Base-by-base conservation (phyloP, 2,888 invertebrate species). In the Hedychridium roseum region DNA sequence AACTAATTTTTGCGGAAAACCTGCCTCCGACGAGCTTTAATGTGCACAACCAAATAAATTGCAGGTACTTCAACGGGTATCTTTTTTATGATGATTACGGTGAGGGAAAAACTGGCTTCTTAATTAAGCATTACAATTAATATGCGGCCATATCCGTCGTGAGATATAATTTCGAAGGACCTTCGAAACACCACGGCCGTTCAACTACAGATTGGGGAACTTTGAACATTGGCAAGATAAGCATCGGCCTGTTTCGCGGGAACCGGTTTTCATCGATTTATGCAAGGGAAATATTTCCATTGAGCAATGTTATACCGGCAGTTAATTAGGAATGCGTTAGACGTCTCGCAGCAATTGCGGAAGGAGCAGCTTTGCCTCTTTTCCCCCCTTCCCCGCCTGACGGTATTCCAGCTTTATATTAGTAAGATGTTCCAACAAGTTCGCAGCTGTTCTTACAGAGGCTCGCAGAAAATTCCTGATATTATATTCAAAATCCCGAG, bases 401-500 rank as follows among this genome's bases (percentile, higher is more conserved):
- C n/a, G n/a, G n/a, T 32, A 14, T 27, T 37, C 31, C 40, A 37
- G 49, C 41, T 51, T 32, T 46, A 45, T 27, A 46, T 51, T 28
- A 28, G 39, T 34, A 47, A 38, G 47, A 40, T 43, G 18, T 34
- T 18, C 31, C 30, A 52, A 56, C 49, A 45, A 42, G 41, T 41
- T 57, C 47, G 36, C 45, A 42, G 50, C 47, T 56, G 62, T 45
- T 50, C 42, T 35, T 38, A 48, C 57, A 51, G 37, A 20, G 34
- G 41, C 32, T 31, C 40, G 40, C 45, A 43, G 59, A 64, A 62
- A 60, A 66, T 62, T 62, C 45, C 47, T 49, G 56, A 55, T 64
- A 57, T 64, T 57, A 66, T 62, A 64, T 62, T 66, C 62, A 60
- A 66, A 66, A 66, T 64, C 52, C 56, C 50, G 41, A 49, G 31